These are phyloP conservation scores for Sebastes baramenuke DNA, from an alignment of 2,797 vertebrate genomes.

Conservation along the genomic window DNA sequence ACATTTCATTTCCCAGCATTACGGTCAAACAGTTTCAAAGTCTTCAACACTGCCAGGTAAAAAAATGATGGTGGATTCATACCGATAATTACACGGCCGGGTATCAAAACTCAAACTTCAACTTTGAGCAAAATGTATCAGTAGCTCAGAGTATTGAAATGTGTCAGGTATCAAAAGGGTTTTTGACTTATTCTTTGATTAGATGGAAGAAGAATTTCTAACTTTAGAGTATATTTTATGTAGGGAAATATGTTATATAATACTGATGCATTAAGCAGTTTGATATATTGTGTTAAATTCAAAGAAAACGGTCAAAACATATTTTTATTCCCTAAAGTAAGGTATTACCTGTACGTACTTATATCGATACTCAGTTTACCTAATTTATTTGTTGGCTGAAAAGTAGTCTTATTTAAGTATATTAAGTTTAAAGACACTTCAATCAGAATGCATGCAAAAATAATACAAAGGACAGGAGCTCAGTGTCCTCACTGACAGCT, in stretches of 20 bases:
- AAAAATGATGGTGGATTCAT: background rate
- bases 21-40: background rate
- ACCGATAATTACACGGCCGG: background rate
- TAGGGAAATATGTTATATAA: rapidly evolving
- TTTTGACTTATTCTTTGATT: background rate
- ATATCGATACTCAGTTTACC: background rate
- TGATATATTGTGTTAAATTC: background rate
- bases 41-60: background rate
- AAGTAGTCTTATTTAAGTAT: background rate
- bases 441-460: background rate
- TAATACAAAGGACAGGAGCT: background rate
- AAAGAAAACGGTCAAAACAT: background rate
- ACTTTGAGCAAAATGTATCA: background rate
- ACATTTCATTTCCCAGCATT: background rate
- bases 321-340: background rate
- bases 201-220: too few species aligned
- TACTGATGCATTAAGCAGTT: background rate
- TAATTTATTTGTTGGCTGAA: background rate
- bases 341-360: background rate
- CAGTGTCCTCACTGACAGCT: background rate
- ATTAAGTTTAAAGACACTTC: background rate
- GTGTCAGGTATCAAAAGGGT: background rate
- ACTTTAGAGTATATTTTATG: background rate
- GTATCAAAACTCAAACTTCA: background rate
- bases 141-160: background rate